Evolutionary conservation across 2,113 vertebrate genomes (phyloP).

Genomic region (Pteruthius melanotis): DNA sequence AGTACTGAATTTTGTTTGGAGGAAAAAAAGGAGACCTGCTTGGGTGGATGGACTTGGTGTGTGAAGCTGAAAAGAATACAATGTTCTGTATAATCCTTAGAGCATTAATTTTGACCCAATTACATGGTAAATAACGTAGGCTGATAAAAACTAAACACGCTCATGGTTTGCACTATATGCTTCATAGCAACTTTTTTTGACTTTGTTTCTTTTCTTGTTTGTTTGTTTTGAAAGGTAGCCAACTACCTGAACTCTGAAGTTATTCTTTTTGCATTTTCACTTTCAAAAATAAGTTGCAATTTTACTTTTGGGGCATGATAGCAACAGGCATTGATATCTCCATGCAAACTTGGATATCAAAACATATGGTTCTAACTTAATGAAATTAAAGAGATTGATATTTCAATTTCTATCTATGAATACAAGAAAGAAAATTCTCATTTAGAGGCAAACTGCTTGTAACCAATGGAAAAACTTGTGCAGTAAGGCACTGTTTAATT

Average conservation of each 20-base stretch:
- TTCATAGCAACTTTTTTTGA: constrained; percentile 67
- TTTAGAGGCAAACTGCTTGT: not conserved
- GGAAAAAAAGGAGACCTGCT: not conserved
- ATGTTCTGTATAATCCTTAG: constrained; percentile 24
- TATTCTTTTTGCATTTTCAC: not conserved
- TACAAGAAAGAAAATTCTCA: not conserved
- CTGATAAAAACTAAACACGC: constrained; percentile 68
- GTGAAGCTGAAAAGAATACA: constrained; percentile 17
- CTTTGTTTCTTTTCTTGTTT: constrained; percentile 40
- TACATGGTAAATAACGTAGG: constrained; percentile 68
- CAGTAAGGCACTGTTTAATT: not conserved
- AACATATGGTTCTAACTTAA: not conserved
- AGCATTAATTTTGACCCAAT: constrained; percentile 70
- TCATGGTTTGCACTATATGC: constrained; percentile 51
- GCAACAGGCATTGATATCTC: constrained; percentile 5
- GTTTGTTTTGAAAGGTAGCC: constrained; percentile 44
- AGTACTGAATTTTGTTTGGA: constrained; percentile 24
- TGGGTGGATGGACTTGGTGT: constrained; percentile 1
- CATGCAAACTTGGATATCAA: not conserved
- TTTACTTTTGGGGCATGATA: constrained; percentile 20
- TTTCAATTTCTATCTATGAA: not conserved
- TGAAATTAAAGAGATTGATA: not conserved
- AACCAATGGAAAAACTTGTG: not conserved
- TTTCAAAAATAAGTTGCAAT: constrained; percentile 25
- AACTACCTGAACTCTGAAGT: constrained; percentile 51